Conservation (phyloP, 1,140 invertebrate genomes). For the Drosophila setifemur region DNA sequence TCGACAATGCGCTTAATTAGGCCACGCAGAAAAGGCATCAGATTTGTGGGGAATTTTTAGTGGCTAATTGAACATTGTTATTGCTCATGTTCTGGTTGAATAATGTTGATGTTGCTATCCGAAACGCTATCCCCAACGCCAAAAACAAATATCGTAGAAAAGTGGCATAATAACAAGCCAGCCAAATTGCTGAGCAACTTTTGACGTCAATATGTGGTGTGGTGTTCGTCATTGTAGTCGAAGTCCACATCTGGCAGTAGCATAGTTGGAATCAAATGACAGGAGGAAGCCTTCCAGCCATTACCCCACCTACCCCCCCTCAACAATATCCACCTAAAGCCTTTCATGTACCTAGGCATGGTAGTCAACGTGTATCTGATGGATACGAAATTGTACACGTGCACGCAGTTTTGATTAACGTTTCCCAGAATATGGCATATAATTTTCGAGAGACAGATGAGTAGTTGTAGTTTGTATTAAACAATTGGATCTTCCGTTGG, state of each 20-base stretch:
- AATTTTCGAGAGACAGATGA: background rate
- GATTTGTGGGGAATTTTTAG: slow-evolving; percentile 66
- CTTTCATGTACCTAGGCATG: slow-evolving; percentile 43
- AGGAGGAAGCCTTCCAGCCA: slow-evolving; percentile 9
- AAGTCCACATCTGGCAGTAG: slow-evolving; percentile 59
- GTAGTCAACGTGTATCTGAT: slow-evolving; percentile 45
- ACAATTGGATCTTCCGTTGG: background rate
- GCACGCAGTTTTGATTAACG: slow-evolving; percentile 17
- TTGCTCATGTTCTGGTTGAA: slow-evolving; percentile 10
- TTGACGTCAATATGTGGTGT: slow-evolving; percentile 68
- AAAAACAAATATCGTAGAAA: slow-evolving; percentile 2
- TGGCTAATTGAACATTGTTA: slow-evolving; percentile 61
- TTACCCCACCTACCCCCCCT: background rate
- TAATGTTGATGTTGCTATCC: slow-evolving; percentile 7
- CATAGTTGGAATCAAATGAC: slow-evolving; percentile 8
- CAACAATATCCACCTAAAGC: slow-evolving; percentile 50
- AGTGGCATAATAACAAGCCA: slow-evolving; percentile 47
- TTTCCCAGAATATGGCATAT: background rate
- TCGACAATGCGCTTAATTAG: slow-evolving; percentile 64
- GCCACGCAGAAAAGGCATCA: slow-evolving; percentile 23
- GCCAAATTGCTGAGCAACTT: slow-evolving; percentile 38
- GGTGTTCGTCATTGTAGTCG: slow-evolving; percentile 6
- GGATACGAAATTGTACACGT: slow-evolving; percentile 45
- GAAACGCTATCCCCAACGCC: background rate
- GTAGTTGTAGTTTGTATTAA: background rate